Conservation (phyloP, 2,797 vertebrate genomes). For the Rhinella marina region DNA sequence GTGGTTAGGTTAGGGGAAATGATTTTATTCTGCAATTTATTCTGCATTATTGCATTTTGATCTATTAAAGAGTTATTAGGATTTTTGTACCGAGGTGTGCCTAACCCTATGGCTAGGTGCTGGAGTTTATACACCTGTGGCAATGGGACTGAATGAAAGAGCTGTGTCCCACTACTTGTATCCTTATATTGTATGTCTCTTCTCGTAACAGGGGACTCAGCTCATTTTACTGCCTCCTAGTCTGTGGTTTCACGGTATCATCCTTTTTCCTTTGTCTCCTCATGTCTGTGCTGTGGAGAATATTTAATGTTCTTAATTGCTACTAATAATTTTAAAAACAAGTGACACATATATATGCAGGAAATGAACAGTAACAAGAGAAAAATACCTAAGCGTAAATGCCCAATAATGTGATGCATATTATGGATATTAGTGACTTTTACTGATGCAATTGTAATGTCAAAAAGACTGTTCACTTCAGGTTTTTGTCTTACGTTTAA, state of each 20-base stretch:
- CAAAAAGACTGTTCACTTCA: too few species aligned
- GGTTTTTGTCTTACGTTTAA: too few species aligned
- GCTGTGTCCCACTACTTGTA: too few species aligned
- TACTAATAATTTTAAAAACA: constrained; percentile 5
- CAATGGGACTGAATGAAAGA: too few species aligned
- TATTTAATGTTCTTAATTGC: constrained; percentile 11
- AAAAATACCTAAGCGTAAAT: not conserved
- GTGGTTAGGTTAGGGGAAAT: too few species aligned
- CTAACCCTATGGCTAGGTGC: not conserved
- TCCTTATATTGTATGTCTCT: not conserved
- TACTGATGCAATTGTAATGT: not conserved
- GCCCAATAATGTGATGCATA: not conserved
- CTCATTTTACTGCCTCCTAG: not conserved
- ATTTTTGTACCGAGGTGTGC: too few species aligned
- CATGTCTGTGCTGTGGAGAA: not conserved
- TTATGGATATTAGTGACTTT: not conserved
- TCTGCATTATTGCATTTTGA: too few species aligned
- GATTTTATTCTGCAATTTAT: too few species aligned
- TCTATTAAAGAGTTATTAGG: too few species aligned
- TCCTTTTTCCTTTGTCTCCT: not conserved
- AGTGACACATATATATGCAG: not conserved
- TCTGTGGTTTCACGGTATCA: not conserved
- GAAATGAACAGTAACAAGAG: not conserved
- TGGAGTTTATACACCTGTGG: too few species aligned
- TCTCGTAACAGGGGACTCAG: not conserved